Evolutionary conservation across 2,888 invertebrate species (phyloP).

Genomic region (Andrena bucephala): DNA sequence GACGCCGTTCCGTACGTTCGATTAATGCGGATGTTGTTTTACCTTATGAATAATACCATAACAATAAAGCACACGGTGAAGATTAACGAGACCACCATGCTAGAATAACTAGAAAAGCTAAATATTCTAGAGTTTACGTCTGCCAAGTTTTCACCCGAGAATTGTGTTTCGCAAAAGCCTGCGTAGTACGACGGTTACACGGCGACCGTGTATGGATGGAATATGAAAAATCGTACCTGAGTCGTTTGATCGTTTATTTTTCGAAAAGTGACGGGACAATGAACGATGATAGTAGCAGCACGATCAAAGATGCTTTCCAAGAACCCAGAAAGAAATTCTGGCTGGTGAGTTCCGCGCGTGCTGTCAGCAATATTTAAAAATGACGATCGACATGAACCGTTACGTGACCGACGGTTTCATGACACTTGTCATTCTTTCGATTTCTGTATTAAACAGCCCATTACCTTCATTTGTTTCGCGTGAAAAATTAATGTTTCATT

Average conservation of each 20-base stretch:
- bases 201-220: not conserved
- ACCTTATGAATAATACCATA: constrained; percentile 41
- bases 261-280: constrained; percentile 36
- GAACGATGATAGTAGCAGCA: constrained; percentile 74
- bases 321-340: constrained; percentile 82
- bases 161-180: not conserved
- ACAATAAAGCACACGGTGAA: constrained; percentile 24
- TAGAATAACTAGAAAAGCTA: constrained; percentile 2
- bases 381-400: not conserved
- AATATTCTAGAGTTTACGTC: constrained; percentile 19
- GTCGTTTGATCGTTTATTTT: constrained; percentile 10
- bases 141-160: constrained; percentile 17
- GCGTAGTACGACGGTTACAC: constrained; percentile 15
- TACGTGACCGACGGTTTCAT: constrained; percentile 31
- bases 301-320: constrained; percentile 78
- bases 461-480: not conserved
- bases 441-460: not conserved
- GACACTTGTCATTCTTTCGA: not conserved
- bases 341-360: constrained; percentile 74
- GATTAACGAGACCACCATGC: constrained; percentile 16
- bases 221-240: constrained; percentile 13
- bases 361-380: constrained; percentile 9
- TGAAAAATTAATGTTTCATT: not conserved
- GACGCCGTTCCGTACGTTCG: not conserved
- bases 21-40: constrained; percentile 4